Percentiles rank a stretch among this genome's conserved stretches.
phyloP scores from a whole-genome alignment of 2,797 vertebrate species.

The Sylvia borin region DNA sequence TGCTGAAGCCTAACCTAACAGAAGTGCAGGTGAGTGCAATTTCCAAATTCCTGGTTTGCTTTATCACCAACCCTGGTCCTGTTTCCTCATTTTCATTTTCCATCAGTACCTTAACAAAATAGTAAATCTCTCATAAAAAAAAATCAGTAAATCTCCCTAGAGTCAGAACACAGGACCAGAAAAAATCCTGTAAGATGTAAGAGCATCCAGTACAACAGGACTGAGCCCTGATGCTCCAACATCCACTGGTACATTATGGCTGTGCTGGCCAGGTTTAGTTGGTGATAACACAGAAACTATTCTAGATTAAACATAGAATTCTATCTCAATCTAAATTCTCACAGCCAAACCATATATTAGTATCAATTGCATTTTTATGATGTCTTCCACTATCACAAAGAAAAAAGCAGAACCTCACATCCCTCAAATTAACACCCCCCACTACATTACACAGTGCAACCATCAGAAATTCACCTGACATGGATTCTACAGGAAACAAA shows the following conservation, averaged over 20 bases:
- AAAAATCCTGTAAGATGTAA: not conserved
- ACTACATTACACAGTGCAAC: fast-evolving
- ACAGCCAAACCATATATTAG: not conserved
- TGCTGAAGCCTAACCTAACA: not conserved
- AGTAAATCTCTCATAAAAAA: not conserved
- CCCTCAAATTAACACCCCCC: not conserved
- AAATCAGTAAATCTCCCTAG: not conserved
- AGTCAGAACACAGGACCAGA: not conserved
- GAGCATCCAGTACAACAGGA: not conserved
- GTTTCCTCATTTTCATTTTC: not conserved
- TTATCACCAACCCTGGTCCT: not conserved
- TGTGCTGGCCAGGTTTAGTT: not conserved
- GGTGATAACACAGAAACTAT: not conserved
- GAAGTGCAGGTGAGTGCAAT: not conserved
- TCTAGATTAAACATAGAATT: not conserved
- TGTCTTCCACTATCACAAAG: not conserved
- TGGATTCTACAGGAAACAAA: slow-evolving; percentile 29
- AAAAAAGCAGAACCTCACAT: not conserved
- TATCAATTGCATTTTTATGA: not conserved
- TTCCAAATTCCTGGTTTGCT: not conserved
- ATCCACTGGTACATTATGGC: not conserved
- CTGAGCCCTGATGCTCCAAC: slow-evolving; percentile 1
- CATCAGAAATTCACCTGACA: slow-evolving; percentile 45
- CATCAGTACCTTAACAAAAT: not conserved
- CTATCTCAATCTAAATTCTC: not conserved